Percentiles rank a stretch among this genome's conserved stretches.
phyloP scores from a whole-genome alignment of 2,113 vertebrate genomes.

The Martes martes region DNA sequence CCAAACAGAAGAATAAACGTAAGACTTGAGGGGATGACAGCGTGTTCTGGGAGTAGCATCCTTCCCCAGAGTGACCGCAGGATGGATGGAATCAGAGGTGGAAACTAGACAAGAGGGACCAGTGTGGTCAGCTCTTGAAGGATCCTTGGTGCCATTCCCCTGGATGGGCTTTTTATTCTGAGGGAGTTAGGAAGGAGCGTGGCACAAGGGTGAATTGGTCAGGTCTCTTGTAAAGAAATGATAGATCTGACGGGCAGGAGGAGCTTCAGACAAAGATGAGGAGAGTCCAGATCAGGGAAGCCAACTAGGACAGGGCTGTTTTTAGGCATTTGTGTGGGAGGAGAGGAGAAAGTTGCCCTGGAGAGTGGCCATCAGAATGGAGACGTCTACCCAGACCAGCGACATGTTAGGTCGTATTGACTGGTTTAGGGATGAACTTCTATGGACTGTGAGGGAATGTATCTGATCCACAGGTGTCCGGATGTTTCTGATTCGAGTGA shows the following conservation, averaged over 20 bases:
- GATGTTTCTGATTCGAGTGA: neutral
- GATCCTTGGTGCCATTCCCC: too few relatives aligned
- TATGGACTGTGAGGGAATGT: neutral
- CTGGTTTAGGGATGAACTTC: too few relatives aligned
- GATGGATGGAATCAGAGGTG: too few relatives aligned
- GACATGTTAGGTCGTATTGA: neutral
- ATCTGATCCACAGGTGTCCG: fast-evolving
- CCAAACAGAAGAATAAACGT: neutral
- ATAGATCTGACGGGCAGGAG: neutral
- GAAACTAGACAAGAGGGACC: neutral
- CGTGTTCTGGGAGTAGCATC: neutral
- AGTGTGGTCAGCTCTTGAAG: neutral
- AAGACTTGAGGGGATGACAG: neutral
- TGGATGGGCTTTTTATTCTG: neutral
- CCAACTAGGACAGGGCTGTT: neutral
- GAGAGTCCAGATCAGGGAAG: neutral
- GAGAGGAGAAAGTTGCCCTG: neutral
- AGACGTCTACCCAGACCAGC: too few relatives aligned
- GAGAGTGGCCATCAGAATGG: neutral
- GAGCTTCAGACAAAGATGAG: neutral
- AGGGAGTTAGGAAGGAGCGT: neutral
- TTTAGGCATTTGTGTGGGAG: neutral
- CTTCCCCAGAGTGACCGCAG: neutral
- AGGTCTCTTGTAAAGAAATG: neutral
- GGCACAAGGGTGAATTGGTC: neutral